Conservation (phyloP, 2,888 invertebrate genomes). For the Autographa pulchrina region DNA sequence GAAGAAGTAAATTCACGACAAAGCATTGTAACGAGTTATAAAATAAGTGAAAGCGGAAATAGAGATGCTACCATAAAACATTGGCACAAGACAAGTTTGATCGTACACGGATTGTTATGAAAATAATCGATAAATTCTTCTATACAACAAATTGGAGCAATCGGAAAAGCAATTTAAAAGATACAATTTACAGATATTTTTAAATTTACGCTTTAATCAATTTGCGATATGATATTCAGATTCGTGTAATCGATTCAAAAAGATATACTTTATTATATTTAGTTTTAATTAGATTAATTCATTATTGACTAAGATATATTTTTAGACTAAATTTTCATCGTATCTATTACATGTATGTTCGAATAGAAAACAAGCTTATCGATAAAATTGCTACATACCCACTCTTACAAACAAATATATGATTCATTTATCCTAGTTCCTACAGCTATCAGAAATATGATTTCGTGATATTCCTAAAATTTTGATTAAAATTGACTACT, state of each 20-base stretch:
- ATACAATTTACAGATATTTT: conserved; percentile 13
- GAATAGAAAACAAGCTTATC: conserved; percentile 19
- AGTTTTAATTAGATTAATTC: conserved; percentile 9
- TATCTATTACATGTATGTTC: conserved; percentile 13
- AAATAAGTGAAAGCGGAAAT: conserved; percentile 17
- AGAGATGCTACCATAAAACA: conserved; percentile 60
- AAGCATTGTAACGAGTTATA: background rate
- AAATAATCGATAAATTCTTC: conserved; percentile 39
- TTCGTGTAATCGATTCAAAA: conserved; percentile 28
- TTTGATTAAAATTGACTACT: conserved; percentile 52
- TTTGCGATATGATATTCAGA: conserved; percentile 42
- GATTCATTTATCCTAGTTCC: conserved; percentile 26
- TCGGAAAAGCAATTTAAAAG: conserved; percentile 17
- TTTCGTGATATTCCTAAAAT: conserved; percentile 39
- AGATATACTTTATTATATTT: conserved; percentile 14
- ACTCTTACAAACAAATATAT: conserved; percentile 29
- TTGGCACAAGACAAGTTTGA: conserved; percentile 81
- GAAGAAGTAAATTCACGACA: conserved; percentile 2
- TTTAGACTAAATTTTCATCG: conserved; percentile 18
- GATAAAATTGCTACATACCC: conserved; percentile 16
- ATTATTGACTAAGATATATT: conserved; percentile 35
- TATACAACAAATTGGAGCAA: conserved; percentile 11
- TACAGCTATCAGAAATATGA: conserved; percentile 36
- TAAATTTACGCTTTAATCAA: conserved; percentile 29
- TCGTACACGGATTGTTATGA: conserved; percentile 55